phyloP scores from a whole-genome alignment of 1,140 invertebrate genomes.

The Prorops nasuta region DNA sequence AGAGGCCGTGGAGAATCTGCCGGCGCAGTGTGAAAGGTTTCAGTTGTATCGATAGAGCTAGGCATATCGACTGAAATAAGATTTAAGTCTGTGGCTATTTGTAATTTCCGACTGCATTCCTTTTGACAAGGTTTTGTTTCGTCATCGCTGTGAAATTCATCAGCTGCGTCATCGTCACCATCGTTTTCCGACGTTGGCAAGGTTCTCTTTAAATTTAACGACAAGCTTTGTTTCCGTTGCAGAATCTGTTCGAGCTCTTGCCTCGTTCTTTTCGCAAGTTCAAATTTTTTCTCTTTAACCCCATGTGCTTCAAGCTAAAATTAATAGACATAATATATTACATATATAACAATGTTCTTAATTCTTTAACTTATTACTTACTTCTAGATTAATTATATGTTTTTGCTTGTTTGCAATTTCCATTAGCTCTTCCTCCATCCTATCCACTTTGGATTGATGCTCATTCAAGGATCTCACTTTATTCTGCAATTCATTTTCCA shows the following conservation, averaged over 20 bases:
- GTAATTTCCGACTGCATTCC: constrained; percentile 42
- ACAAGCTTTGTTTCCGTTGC: constrained; percentile 49
- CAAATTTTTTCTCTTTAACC: constrained; percentile 48
- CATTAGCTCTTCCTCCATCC: constrained; percentile 64
- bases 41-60: constrained; percentile 59
- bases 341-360: constrained; percentile 1
- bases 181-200: constrained; percentile 37
- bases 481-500: constrained; percentile 64
- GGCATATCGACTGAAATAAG: constrained; percentile 37
- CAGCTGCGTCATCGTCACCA: no score
- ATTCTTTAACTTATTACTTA: constrained; percentile 24
- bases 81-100: constrained; percentile 44
- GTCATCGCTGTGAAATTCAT: constrained; percentile 31
- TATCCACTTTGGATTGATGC: constrained; percentile 62
- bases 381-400: constrained; percentile 43
- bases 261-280: constrained; percentile 53
- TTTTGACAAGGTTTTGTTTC: constrained; percentile 39
- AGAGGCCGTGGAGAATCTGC: constrained; percentile 45
- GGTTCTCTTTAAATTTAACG: constrained; percentile 46
- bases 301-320: constrained; percentile 39
- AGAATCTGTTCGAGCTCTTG: constrained; percentile 56
- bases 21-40: constrained; percentile 74
- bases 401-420: constrained; percentile 55
- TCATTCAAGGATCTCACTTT: constrained; percentile 63
- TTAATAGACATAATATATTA: constrained; percentile 4